A percentile compares a stretch with the other conserved stretches of the same genome.
Conservation (phyloP, 2,113 vertebrate genomes). For the Cynocephalus volans region DNA sequence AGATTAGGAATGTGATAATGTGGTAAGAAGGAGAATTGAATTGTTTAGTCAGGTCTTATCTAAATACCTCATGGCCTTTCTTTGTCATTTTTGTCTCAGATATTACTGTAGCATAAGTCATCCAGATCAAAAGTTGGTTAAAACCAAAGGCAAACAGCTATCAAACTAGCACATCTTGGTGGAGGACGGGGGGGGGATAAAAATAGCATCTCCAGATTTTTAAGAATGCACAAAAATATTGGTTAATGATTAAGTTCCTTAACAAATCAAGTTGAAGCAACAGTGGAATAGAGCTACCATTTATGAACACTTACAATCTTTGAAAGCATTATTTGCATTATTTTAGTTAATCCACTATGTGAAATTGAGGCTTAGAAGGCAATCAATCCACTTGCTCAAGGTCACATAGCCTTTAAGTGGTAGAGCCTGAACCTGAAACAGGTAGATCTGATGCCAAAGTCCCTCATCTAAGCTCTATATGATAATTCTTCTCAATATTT, state of each 20-base stretch:
- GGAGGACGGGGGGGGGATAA: background rate
- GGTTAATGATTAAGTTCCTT: slow-evolving; percentile 21
- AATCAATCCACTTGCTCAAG: background rate
- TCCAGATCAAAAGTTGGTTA: background rate
- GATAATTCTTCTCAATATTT: background rate
- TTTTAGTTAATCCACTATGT: background rate
- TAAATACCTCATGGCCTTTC: background rate
- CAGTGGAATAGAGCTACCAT: background rate
- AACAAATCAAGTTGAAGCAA: slow-evolving; percentile 25
- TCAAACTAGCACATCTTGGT: background rate
- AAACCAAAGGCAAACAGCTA: background rate
- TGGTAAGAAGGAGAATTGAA: background rate
- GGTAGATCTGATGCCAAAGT: background rate
- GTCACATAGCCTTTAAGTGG: background rate
- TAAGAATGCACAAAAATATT: background rate
- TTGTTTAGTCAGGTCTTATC: background rate
- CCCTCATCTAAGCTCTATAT: background rate
- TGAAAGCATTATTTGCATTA: background rate
- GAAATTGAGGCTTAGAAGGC: background rate
- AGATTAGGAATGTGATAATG: background rate
- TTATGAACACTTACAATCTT: background rate
- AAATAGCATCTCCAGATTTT: slow-evolving; percentile 32
- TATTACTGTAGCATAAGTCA: slow-evolving; percentile 16
- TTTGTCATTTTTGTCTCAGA: slow-evolving; percentile 47
- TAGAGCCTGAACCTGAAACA: background rate